These are phyloP conservation scores for Saguinus imperator DNA, from an alignment of 2,113 vertebrate genomes.

Conservation along the genomic window DNA sequence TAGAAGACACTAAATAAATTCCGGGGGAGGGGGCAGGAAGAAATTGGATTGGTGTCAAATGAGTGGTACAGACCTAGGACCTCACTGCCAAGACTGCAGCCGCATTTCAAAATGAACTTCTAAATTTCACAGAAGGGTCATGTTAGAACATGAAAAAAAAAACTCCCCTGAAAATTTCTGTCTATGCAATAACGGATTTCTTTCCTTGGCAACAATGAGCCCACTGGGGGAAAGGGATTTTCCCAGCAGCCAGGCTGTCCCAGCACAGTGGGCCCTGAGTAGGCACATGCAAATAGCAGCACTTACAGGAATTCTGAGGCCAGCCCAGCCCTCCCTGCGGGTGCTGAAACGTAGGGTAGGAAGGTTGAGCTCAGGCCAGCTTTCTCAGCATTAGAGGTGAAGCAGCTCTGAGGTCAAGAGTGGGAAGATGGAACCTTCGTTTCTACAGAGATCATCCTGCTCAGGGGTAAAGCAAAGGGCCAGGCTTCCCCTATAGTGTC, in stretches of 20 bases:
- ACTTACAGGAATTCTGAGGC: neutral
- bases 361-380: neutral
- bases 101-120: neutral
- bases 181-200: neutral
- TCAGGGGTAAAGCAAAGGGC: neutral
- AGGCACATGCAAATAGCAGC: neutral
- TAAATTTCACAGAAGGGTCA: neutral
- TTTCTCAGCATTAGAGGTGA: neutral
- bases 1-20: neutral
- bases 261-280: neutral
- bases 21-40: too few relatives aligned
- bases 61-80: neutral
- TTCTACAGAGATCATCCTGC: neutral
- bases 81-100: neutral
- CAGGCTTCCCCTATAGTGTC: accelerated
- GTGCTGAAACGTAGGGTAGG: neutral
- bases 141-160: neutral
- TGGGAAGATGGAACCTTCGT: neutral
- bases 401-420: neutral
- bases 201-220: neutral
- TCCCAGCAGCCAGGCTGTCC: neutral
- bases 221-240: neutral
- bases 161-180: neutral
- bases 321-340: neutral
- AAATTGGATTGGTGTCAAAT: neutral